Evolutionary conservation across 1,140 invertebrate species (phyloP), one percentile per base, ranked within the genome.

Genomic region (Belonocnema kinseyi): DNA sequence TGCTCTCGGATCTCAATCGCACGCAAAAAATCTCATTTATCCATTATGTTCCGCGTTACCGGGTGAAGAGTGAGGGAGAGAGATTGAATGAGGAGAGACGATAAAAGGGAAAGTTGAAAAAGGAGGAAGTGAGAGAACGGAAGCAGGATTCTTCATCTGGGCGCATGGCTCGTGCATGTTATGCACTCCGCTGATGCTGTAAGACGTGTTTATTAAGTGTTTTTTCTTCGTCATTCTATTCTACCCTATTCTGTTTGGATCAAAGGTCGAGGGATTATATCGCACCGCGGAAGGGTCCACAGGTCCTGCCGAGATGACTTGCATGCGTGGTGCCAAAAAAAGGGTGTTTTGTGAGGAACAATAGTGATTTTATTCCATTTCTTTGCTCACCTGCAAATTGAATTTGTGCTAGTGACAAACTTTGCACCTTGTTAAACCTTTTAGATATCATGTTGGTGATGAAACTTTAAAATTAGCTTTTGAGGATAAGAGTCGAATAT

Each of bases 1-100:
- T 80, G 79, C 83, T 86, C 84, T 87, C 79, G 82, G 85, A 89
- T 90, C 88, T 89, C 88, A 89, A 90, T 90, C 89, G 88, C 80
- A 89, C 85, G 85, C 86, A 89, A 90, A 90, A 90, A 90, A 90
- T 90, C 88, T 90, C 89, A 90, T 90, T 90, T 89, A 89, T 88
- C 88, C 86, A 90, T 90, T 90, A 89, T 90, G 82, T 78, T 58
- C 76, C 80, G 86, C 82, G 87, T 86, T 88, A 86, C 19, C 66
- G 72, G 58, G 61, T 58, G 50, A 74, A 74, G 77, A 82, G 70
- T 26, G 77, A 81, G 72, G 19, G 52, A 83, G 77, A 78, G 77
- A 73, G 72, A 82, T 26, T 21, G 58, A 77, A 40, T 74, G 71
- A 77, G 79, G 46, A 51, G 50, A 72, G 53, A n/a, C 10, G 51